Conservation (phyloP, 2,888 invertebrate genomes). For the Chalcosyrphus nemorum region DNA sequence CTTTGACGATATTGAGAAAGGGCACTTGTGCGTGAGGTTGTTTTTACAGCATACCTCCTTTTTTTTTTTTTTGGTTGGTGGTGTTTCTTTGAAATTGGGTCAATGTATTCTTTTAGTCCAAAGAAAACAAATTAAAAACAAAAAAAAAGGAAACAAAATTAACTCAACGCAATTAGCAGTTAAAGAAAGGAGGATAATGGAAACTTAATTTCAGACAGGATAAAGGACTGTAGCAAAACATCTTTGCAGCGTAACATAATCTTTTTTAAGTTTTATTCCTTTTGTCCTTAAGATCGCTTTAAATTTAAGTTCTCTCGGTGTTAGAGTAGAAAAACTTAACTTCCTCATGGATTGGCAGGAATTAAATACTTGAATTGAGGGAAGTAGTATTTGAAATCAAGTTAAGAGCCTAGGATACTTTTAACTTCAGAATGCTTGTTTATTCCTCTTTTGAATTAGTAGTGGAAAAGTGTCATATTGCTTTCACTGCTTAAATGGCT, state of each 20-base stretch:
- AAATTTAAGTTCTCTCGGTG: no score
- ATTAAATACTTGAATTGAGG: no score
- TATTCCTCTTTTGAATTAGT: no score
- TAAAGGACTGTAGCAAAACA: background rate
- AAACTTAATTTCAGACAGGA: background rate
- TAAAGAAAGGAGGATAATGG: background rate
- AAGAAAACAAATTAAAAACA: background rate
- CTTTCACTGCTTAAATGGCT: no score
- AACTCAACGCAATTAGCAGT: background rate
- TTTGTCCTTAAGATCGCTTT: no score
- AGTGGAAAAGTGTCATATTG: no score
- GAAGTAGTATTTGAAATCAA: no score
- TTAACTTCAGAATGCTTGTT: no score
- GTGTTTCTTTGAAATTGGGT: background rate
- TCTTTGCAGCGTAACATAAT: background rate
- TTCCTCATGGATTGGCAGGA: no score
- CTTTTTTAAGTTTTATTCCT: background rate
- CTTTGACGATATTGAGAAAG: background rate
- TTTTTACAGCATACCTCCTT: background rate
- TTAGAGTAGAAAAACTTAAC: no score
- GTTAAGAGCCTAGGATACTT: no score
- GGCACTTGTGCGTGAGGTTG: slow-evolving; percentile 6
- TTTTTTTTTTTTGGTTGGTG: no score
- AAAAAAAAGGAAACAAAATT: background rate
- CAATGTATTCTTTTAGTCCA: background rate